Base-by-base conservation (phyloP, 2,888 invertebrate genomes). In the Metallyticus violacea region DNA sequence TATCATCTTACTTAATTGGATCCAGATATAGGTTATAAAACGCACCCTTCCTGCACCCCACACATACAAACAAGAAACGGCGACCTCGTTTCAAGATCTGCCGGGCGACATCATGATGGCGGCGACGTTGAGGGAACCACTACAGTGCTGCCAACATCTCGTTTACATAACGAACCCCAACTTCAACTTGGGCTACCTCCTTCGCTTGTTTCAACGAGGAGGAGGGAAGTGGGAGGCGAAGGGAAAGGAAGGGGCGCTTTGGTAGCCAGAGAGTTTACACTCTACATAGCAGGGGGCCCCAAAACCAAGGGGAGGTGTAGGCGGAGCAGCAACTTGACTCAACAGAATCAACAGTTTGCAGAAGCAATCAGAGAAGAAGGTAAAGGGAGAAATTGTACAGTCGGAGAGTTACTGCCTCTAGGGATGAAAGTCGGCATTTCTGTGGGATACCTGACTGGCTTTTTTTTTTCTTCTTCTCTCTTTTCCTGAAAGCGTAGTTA, bases 291-390 rank as follows among this genome's bases (percentile, higher is more conserved):
- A 62, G 40, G 1, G 4, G 81, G 9, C 22, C 79, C 27, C 28
- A 25, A 26, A 81, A 62, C 40, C 40, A 40, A 62, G 40, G 76
- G 83, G 83, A 1, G 30, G 30, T 1, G 30, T 2, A 7, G 40
- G 40, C 9, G 40, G 40, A 15, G 15, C 40, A 28, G n/a, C 83
- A 83, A 83, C 83, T 83, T 83, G 77, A 83, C 83, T 83, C 83
- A 29, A 77, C 86, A 86, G 87, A 87, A 86, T 85, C 83, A 87
- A 87, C 87, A 87, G 87, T 87, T 87, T 87, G 87, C 78, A 86
- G 87, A 87, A 87, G 87, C 87, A 87, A 87, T 87, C 87, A 85
- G 83, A 81, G 86, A 85, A 86, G 85, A 85, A 86, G 85, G 77
- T 6, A 62, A 62, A 62, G 40, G 40, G 40, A 62, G 40, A 62